Conservation (phyloP, 1,140 invertebrate species). For the Apis florea region DNA sequence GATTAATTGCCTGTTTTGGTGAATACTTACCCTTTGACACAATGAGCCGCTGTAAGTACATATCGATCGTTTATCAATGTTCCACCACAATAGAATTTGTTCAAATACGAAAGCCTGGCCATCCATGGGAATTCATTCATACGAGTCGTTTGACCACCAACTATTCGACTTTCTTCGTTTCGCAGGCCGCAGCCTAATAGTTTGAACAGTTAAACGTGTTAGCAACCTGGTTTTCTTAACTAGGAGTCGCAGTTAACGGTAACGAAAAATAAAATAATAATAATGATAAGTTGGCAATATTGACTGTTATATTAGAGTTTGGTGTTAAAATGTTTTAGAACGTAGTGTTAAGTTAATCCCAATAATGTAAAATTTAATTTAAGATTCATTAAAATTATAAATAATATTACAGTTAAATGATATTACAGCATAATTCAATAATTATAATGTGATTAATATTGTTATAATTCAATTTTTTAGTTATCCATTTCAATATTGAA, state of each 20-base stretch:
- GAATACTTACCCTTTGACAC: slow-evolving; percentile 87
- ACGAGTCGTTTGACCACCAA: slow-evolving; percentile 86
- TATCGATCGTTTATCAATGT: slow-evolving; percentile 91
- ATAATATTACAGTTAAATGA: no score
- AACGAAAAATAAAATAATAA: slow-evolving; percentile 1
- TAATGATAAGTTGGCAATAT: background rate
- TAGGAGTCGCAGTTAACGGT: background rate
- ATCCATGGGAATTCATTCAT: slow-evolving; percentile 92
- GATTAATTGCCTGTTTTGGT: background rate
- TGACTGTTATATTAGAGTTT: background rate
- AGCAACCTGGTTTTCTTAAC: background rate
- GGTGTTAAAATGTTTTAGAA: background rate
- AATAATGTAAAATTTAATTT: background rate
- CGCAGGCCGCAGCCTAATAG: slow-evolving; percentile 87
- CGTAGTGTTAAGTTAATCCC: background rate
- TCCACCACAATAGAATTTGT: slow-evolving; percentile 92
- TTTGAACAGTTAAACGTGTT: background rate
- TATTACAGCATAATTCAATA: no score
- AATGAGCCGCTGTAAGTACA: slow-evolving; percentile 90
- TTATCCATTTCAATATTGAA: background rate
- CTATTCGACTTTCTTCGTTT: slow-evolving; percentile 89
- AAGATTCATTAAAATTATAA: no score
- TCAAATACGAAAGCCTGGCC: slow-evolving; percentile 88
- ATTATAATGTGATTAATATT: no score
- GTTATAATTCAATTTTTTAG: background rate